Base-by-base conservation (phyloP, 2,113 vertebrate genomes). In the Elachura formosa region DNA sequence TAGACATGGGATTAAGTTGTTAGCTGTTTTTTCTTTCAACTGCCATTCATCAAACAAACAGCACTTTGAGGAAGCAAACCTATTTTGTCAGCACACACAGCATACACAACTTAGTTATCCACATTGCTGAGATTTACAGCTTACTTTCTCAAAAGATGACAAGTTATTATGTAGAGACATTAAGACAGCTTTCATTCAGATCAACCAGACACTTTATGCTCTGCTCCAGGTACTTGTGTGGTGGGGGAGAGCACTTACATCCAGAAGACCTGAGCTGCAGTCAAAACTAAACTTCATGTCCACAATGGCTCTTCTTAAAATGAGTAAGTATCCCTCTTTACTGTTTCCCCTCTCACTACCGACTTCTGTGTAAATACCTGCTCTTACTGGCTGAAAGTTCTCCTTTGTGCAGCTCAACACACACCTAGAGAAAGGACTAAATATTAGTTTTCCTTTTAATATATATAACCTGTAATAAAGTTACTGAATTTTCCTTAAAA, bases 21-120 rank as follows among this genome's bases (percentile, higher is more conserved):
- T 97, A 96, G 78, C 91, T 87, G 40, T 26, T 75, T 79, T 94
- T 90, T 83, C 87, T 89, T 81, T 93, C 90, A 81, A 19, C 84
- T 93, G 88, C 76, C 92, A 91, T 94, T 93, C 94, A 90, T 94
- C 94, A 96, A 69, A 90, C 73, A 93, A 96, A 94, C 24, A 85
- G 82, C 64, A 58, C 81, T 95, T 85, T 40, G 71, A 95, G 92
- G 68, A 94, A 83, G 76, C 62, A 95, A 90, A 78, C 66, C 66
- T 72, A 38, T 95, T 96, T 95, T 94, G 87, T 63, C 81, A 77
- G 89, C 81, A n/a, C n/a, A n/a, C 83, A 76, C 79, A 86, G 78
- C 79, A 41, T 5, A n/a, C 54, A 76, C 12, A 19, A 66, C 63
- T 80, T 58, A 63, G 86, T 87, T 95, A 96, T 16, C 71, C 85